A percentile compares a stretch with the other conserved stretches of the same genome.
These are phyloP conservation scores for Austrofundulus limnaeus DNA, from an alignment of 2,113 vertebrate genomes.

Conservation along the genomic window DNA sequence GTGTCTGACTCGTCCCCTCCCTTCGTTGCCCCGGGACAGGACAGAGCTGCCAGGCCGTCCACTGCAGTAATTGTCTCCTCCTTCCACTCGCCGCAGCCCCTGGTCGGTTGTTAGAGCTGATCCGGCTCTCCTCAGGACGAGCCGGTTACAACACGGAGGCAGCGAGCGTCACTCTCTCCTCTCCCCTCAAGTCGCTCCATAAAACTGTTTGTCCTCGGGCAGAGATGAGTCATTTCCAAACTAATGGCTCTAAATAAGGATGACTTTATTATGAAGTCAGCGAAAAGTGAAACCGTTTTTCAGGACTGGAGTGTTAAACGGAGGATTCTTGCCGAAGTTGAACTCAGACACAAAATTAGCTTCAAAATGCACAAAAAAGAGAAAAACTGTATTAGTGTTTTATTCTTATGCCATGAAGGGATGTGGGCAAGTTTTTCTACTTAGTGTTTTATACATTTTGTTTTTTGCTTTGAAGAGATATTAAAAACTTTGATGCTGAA, in stretches of 20 bases:
- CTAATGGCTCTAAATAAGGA: slow-evolving; percentile 53
- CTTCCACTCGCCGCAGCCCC: slow-evolving; percentile 43
- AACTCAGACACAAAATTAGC: not conserved
- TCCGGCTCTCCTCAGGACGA: slow-evolving; percentile 38
- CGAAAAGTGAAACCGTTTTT: slow-evolving; percentile 12
- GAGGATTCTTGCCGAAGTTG: slow-evolving; percentile 6
- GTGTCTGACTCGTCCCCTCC: slow-evolving; percentile 39
- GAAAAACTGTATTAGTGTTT: too few relatives aligned
- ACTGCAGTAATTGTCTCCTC: slow-evolving; percentile 57
- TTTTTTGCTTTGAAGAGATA: too few relatives aligned
- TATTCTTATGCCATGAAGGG: too few relatives aligned
- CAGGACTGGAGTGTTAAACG: not conserved
- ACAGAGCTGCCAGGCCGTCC: slow-evolving; percentile 59
- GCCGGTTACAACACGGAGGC: slow-evolving; percentile 37
- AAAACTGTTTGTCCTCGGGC: slow-evolving; percentile 32
- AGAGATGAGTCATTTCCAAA: slow-evolving; percentile 44
- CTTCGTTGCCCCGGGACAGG: slow-evolving; percentile 52
- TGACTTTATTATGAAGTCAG: slow-evolving; percentile 30
- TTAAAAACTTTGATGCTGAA: too few relatives aligned
- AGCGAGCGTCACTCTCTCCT: slow-evolving; percentile 29
- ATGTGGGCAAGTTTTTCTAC: too few relatives aligned
- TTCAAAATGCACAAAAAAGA: not conserved
- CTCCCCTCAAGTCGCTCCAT: slow-evolving; percentile 33
- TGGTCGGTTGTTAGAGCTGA: slow-evolving; percentile 39
- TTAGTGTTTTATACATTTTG: too few relatives aligned